Base-by-base conservation (phyloP, 2,113 vertebrate genomes). In the Xiphophorus couchianus region DNA sequence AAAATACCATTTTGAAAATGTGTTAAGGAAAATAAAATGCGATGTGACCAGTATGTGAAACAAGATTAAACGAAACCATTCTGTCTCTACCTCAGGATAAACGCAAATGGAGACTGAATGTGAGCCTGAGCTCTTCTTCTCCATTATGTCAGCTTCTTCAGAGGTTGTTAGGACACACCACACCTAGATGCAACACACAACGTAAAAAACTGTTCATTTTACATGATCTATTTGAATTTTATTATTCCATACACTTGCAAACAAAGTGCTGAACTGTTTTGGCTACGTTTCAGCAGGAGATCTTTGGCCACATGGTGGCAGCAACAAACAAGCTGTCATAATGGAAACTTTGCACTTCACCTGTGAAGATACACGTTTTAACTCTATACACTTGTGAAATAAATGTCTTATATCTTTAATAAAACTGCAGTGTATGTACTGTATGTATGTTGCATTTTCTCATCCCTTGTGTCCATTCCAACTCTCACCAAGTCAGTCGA, bases 401-500 rank as follows among this genome's bases (percentile, higher is more conserved):
- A 19, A n/a, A 13, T 25, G 5, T 1, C 10, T 25, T 33, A 11
- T 64, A 22, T 64, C 17, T 3, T 54, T 22, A 54, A 54, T 25
- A 58, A 58, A 58, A n/a, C 25, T 10, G 8, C 17, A 14, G 4
- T 17, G 5, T 19, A 28, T 28, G 28, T 28, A 28, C 27, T 28
- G 27, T 28, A 28, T 28, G 28, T 28, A 28, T 28, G 28, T 28
- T 28, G 28, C 28, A 28, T 28, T 28, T 28, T 22, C 3, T 13
- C 48, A 14, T 22, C 15, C 19, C 4, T 19, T 17, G 65, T 42
- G 33, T 30, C 42, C 12, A 71, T 64, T 37, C 0, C 12, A 25
- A 22, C 15, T 81, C 96, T 96, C 95, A 99, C 98, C 82, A 98
- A 97, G 94, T 98, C 96, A 69, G 95, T 91, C 82, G 97, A 93